Evolutionary conservation across 37 sponge, comb jelly and placozoan genomes (phyloP), one percentile per base, ranked within the genome.

Genomic region (Oopsacas minuta): DNA sequence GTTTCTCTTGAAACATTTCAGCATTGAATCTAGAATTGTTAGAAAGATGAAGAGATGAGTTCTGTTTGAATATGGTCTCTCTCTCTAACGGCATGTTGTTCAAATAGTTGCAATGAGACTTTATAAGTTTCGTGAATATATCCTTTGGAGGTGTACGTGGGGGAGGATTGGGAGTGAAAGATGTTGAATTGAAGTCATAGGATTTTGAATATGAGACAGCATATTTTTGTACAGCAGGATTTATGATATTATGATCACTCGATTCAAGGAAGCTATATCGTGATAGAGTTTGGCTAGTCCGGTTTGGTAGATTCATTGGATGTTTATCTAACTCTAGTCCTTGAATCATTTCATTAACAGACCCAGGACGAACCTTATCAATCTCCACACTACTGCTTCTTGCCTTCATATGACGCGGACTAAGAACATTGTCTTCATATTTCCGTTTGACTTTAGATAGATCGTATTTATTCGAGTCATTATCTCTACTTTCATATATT

Each of bases 1-100:
- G 75, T 61, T 61, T 61, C 75, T 61, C 75, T n/a, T 61, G 20
- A 61, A 61, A 61, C 75, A 61, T 61, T n/a, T 61, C 75, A 61
- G 28, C 28, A 34, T 61, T 61, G 75, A 61, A 61, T 25, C 75
- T 10, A n/a, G 75, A 25, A 5, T n/a, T 61, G 75, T 61, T 61
- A 5, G 30, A 25, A 12, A 61, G 30, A n/a, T 61, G 75, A 3
- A 61, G 75, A 10, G 75, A 61, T 7, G 28, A 25, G 30, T 10
- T 61, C 75, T 61, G 75, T n/a, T 61, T 61, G 75, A 61, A 61
- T 20, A 61, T 61, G 1, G 75, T 61, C 75, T 61, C 75, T 61
- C 75, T 61, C 28, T 61, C 75, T 3, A 61, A 34, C 20, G 75
- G 75, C 7, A 61, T 7, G 30, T 61, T 61, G 75, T 61, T 61